phyloP scores from a whole-genome alignment of 2,888 invertebrate genomes.

The Xylota segnis region DNA sequence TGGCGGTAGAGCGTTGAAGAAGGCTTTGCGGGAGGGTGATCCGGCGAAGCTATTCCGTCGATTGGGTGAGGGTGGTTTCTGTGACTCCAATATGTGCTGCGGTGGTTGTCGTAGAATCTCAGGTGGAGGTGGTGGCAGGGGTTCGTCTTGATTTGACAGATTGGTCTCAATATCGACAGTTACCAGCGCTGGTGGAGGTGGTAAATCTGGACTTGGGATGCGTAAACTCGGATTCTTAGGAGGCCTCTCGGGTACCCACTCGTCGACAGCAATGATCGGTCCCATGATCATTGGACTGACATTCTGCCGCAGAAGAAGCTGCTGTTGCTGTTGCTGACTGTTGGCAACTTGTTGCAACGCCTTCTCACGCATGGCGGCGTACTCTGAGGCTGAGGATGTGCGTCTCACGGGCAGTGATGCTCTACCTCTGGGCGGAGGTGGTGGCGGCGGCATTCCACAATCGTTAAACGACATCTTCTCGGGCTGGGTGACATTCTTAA shows the following conservation, averaged over 20 bases:
- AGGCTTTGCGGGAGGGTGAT: constrained; percentile 82
- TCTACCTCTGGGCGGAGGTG: constrained; percentile 83
- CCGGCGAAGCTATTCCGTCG: constrained; percentile 84
- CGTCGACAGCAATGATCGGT: constrained; percentile 87
- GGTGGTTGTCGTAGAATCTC: constrained; percentile 81
- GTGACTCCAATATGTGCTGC: constrained; percentile 70
- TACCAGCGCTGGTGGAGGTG: constrained; percentile 81
- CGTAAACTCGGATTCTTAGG: constrained; percentile 90
- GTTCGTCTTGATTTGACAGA: constrained; percentile 82
- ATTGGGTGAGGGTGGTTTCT: constrained; percentile 82
- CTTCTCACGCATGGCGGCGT: constrained; percentile 85
- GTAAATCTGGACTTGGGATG: constrained; percentile 84
- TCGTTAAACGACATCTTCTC: constrained; percentile 84
- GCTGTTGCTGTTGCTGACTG: constrained; percentile 83
- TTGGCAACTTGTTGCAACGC: constrained; percentile 81
- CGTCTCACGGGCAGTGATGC: constrained; percentile 82
- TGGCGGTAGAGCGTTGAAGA: constrained; percentile 77
- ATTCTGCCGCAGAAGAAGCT: constrained; percentile 82
- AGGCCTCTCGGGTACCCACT: constrained; percentile 90
- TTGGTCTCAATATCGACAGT: constrained; percentile 80
- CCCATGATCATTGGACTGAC: constrained; percentile 86
- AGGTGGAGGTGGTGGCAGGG: constrained; percentile 84
- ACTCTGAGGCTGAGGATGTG: constrained; percentile 89
- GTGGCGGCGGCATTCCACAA: constrained; percentile 84
- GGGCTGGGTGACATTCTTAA: constrained; percentile 82